Conservation (phyloP, 1,140 invertebrate genomes). For the Aradophagus sp. region DNA sequence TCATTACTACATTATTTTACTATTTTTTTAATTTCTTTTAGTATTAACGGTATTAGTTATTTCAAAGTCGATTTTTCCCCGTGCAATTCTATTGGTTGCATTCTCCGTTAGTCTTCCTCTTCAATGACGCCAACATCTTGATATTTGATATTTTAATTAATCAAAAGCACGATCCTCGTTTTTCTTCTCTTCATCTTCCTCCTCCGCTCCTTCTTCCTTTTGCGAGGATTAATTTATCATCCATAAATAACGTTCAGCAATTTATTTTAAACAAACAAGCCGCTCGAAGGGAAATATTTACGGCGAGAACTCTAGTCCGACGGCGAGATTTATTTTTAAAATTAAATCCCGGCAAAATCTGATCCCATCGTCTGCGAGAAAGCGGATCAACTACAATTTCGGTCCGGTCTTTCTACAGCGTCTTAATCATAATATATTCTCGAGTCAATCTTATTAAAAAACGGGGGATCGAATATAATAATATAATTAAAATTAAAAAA, state of each 20-base stretch:
- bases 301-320: neutral
- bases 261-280: slow-evolving; percentile 6
- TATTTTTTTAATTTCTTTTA: too few species aligned
- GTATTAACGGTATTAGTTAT: too few species aligned
- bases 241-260: slow-evolving; percentile 2
- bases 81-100: too few species aligned
- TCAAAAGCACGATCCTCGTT: too few species aligned
- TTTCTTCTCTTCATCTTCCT: too few species aligned
- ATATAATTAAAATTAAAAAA: too few species aligned
- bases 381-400: too few species aligned
- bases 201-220: neutral
- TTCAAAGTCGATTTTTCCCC: too few species aligned
- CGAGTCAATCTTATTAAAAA: slow-evolving; percentile 15
- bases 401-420: slow-evolving; percentile 6
- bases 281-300: slow-evolving; percentile 1
- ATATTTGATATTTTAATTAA: too few species aligned
- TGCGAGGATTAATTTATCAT: neutral
- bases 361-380: neutral
- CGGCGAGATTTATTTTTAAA: slow-evolving; percentile 11
- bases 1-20: too few species aligned
- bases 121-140: too few species aligned
- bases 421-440: slow-evolving; percentile 22
- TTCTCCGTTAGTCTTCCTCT: too few species aligned
- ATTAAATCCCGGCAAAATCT: slow-evolving; percentile 8
- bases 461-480: slow-evolving; percentile 6